phyloP scores from a whole-genome alignment of 2,113 vertebrate genomes.

The Lonchura striata region DNA sequence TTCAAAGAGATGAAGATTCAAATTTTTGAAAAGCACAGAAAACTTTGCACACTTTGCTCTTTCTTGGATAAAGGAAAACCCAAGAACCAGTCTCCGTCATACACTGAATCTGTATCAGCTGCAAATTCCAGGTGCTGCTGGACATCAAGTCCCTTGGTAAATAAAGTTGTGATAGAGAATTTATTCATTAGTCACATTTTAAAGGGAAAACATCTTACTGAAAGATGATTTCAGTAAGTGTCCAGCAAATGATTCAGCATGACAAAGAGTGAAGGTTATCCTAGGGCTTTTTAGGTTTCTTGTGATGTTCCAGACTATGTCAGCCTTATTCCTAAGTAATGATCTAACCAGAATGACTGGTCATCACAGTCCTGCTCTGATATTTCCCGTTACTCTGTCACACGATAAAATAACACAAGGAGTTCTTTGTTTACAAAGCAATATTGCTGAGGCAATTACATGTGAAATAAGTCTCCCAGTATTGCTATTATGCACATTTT shows the following conservation, averaged over 20 bases:
- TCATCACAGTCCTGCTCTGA: not conserved
- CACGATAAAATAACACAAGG: not conserved
- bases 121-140: not conserved
- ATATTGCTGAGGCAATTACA: not conserved
- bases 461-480: not conserved
- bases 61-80: not conserved
- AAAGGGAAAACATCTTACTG: not conserved
- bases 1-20: not conserved
- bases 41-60: not conserved
- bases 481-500: not conserved
- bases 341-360: not conserved
- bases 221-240: not conserved
- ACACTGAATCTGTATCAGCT: not conserved
- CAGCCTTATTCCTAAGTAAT: not conserved
- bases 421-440: conserved; percentile 20
- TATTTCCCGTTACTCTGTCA: not conserved
- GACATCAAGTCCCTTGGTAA: not conserved
- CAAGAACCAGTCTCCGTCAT: not conserved
- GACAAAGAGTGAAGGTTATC: not conserved
- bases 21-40: not conserved
- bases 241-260: not conserved
- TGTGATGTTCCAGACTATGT: not conserved
- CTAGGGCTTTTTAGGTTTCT: not conserved
- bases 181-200: not conserved
- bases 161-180: not conserved